These are phyloP conservation scores for Coccyzus lansbergi DNA, from an alignment of 2,797 vertebrate genomes.

Conservation along the genomic window DNA sequence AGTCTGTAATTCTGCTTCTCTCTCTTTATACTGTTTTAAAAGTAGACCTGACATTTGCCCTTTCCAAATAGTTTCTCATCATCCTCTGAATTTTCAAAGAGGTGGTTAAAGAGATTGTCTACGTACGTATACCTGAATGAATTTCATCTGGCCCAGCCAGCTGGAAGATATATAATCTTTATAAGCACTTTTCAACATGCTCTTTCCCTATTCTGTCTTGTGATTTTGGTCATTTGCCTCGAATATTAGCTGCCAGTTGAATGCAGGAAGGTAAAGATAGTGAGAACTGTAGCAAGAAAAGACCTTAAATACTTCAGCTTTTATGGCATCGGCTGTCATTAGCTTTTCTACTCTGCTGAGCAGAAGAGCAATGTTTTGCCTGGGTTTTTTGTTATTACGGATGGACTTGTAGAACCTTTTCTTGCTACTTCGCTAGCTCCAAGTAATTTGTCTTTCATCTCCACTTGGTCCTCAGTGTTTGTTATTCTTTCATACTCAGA, in stretches of 20 bases:
- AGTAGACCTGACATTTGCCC: background rate
- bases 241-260: background rate
- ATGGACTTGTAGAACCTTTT: background rate
- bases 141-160: background rate
- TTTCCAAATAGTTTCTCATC: rapidly evolving
- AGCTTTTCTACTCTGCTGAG: background rate
- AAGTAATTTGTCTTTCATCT: background rate
- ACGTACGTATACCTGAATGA: background rate
- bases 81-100: background rate
- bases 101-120: background rate
- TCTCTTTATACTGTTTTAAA: background rate
- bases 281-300: background rate
- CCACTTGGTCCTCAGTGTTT: background rate
- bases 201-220: background rate
- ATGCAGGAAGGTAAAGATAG: background rate
- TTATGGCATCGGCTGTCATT: background rate
- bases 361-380: background rate
- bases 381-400: background rate
- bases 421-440: background rate
- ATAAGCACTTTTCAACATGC: background rate
- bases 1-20: background rate
- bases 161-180: background rate
- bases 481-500: background rate
- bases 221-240: background rate
- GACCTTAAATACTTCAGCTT: background rate